Conservation (phyloP, 2,888 invertebrate genomes). For the Spatulosminthurus flaviceps region DNA sequence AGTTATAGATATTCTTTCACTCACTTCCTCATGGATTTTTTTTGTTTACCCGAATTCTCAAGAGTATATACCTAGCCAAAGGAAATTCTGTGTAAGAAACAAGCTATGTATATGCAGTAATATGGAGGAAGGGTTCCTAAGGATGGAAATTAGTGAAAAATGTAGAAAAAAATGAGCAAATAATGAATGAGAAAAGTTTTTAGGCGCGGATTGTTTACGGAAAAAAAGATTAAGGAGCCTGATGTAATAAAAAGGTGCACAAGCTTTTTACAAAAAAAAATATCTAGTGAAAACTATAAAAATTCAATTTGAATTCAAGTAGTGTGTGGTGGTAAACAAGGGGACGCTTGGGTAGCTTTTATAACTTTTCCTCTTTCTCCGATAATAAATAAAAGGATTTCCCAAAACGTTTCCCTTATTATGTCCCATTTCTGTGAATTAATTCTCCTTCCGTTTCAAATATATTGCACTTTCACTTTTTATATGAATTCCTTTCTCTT, state of each 20-base stretch:
- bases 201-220: neutral
- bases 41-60: neutral
- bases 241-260: neutral
- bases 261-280: neutral
- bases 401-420: neutral
- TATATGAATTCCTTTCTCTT: no score
- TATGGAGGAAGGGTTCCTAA: no score
- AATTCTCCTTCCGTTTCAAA: neutral
- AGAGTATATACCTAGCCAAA: neutral
- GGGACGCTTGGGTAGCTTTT: neutral
- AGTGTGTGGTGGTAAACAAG: neutral
- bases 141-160: neutral
- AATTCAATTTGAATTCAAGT: neutral
- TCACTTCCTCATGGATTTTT: neutral
- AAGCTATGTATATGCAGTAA: neutral
- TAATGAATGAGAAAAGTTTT: constrained; percentile 8
- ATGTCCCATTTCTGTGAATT: neutral
- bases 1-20: constrained; percentile 2
- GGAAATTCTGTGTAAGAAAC: neutral
- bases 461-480: no score
- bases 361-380: neutral
- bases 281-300: neutral
- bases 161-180: neutral
- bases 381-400: constrained; percentile 1
- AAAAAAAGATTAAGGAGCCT: neutral